Percentiles rank a stretch among this genome's conserved stretches.
These are phyloP conservation scores for Candidula unifasciata DNA, from an alignment of 2,888 invertebrate genomes.

Conservation along the genomic window DNA sequence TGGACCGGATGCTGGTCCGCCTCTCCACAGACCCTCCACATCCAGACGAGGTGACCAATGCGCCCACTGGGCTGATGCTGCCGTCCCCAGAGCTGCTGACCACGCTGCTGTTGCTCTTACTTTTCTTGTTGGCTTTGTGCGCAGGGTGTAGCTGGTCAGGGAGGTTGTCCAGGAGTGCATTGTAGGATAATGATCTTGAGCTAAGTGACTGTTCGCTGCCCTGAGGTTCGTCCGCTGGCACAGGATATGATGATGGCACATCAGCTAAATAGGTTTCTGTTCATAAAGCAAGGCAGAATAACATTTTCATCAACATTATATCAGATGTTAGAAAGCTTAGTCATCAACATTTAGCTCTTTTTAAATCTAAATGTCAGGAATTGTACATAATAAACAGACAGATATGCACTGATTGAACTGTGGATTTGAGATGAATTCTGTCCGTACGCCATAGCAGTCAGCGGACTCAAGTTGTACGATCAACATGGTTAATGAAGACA, in stretches of 20 bases:
- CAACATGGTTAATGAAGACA: no score
- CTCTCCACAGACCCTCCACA: slow-evolving; percentile 66
- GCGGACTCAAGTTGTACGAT: no score
- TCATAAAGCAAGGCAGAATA: slow-evolving; percentile 22
- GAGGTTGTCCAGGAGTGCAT: slow-evolving; percentile 67
- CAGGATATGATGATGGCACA: slow-evolving; percentile 62
- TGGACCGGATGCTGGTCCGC: slow-evolving; percentile 76
- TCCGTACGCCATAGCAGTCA: no score
- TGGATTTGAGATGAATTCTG: no score
- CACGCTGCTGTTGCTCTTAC: slow-evolving; percentile 23
- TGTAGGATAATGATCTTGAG: slow-evolving; percentile 71
- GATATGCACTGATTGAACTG: no score
- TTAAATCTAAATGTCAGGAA: no score
- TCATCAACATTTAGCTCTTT: no score
- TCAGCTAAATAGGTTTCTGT: slow-evolving; percentile 62
- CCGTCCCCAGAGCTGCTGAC: background rate
- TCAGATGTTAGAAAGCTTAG: slow-evolving; percentile 4
- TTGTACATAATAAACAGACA: no score
- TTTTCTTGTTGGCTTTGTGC: slow-evolving; percentile 53
- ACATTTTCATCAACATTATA: no score
- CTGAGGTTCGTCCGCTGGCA: slow-evolving; percentile 58
- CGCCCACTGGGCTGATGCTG: background rate
- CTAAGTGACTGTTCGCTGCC: slow-evolving; percentile 62
- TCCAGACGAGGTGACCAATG: slow-evolving; percentile 50
- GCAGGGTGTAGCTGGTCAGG: slow-evolving; percentile 68